phyloP scores from a whole-genome alignment of 92 coral and sea anemone species.

The Zoanthus gigantus region DNA sequence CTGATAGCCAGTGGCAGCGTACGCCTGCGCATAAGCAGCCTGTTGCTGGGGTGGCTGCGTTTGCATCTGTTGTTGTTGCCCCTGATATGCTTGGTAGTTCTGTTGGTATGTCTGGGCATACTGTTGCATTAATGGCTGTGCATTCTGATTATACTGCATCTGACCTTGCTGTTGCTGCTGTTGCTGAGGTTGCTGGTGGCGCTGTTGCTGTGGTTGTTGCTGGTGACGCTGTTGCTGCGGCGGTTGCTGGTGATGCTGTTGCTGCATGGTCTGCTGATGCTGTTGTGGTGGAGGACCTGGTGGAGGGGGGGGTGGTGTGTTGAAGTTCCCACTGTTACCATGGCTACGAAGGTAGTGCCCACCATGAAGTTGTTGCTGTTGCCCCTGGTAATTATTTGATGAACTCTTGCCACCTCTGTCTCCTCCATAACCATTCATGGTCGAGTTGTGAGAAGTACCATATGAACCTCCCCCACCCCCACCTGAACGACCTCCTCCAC shows the following conservation, averaged over 20 bases:
- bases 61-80: constrained; percentile 54
- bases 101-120: constrained; percentile 63
- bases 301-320: constrained; percentile 80
- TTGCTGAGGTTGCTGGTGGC: constrained; percentile 21
- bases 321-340: constrained; percentile 46
- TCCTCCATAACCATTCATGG: constrained; percentile 60
- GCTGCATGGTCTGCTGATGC: constrained; percentile 63
- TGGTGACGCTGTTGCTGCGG: constrained; percentile 67
- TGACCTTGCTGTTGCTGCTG: constrained; percentile 45
- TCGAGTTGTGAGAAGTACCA: constrained; percentile 38
- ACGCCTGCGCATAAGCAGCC: constrained; percentile 51
- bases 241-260: constrained; percentile 56
- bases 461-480: constrained; percentile 54
- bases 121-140: constrained; percentile 56
- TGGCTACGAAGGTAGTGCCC: constrained; percentile 51
- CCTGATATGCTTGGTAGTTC: constrained; percentile 53
- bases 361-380: constrained; percentile 56
- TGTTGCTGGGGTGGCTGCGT: constrained; percentile 61
- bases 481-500: constrained; percentile 49
- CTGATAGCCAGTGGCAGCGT: constrained; percentile 25
- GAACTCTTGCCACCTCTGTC: constrained; percentile 62
- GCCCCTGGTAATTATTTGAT: constrained; percentile 54
- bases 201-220: constrained; percentile 26
- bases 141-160: constrained; percentile 29
- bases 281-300: constrained; percentile 73